phyloP scores from a whole-genome alignment of 2,113 vertebrate species.

The Deroptyus accipitrinus region DNA sequence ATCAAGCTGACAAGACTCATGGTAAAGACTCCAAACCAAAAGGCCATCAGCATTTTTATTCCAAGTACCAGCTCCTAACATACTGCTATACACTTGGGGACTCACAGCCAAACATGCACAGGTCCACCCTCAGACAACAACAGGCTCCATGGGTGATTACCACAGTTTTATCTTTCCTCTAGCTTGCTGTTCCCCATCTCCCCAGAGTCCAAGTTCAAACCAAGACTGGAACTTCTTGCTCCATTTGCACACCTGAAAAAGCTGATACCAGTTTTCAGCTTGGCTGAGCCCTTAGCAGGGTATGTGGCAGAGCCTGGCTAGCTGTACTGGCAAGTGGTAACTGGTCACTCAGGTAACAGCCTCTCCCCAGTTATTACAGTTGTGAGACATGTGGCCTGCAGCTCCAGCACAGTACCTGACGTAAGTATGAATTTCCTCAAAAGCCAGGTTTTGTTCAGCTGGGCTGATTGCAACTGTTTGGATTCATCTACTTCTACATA shows the following conservation, averaged over 20 bases:
- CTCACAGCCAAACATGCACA: neutral
- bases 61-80: neutral
- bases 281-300: neutral
- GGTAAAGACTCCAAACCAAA: neutral
- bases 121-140: neutral
- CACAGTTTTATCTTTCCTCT: neutral
- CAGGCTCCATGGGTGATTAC: neutral
- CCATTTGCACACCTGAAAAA: neutral
- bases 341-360: neutral
- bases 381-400: rapidly evolving
- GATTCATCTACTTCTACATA: neutral
- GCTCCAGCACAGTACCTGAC: neutral
- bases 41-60: neutral
- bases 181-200: neutral
- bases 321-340: neutral
- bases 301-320: neutral
- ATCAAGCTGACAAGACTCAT: neutral
- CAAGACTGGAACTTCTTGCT: neutral
- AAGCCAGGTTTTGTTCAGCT: neutral
- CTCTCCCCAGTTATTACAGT: rapidly evolving
- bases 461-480: neutral
- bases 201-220: neutral
- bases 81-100: neutral
- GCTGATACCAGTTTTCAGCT: neutral
- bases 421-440: neutral